These are phyloP conservation scores for Ciconia maguari DNA, from an alignment of 2,113 vertebrate species.

Conservation along the genomic window DNA sequence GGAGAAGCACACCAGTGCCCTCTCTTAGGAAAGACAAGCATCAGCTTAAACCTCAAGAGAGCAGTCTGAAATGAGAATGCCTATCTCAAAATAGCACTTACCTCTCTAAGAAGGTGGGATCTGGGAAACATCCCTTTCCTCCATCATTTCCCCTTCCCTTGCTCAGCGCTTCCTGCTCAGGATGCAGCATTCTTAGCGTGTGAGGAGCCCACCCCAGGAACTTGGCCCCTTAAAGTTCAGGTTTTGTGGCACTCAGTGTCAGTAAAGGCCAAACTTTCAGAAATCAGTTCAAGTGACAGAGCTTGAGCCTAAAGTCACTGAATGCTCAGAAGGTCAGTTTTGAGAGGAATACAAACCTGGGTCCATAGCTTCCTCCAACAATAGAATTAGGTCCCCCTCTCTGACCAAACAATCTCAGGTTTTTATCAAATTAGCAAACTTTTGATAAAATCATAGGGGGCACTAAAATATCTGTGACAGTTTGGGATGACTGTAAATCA, in stretches of 20 bases:
- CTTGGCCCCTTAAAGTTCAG: neutral
- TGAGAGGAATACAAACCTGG: neutral
- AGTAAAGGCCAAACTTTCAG: neutral
- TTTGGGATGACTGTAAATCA: neutral
- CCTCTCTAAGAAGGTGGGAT: neutral
- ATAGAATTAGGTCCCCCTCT: neutral
- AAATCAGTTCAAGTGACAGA: neutral
- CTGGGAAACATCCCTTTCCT: neutral
- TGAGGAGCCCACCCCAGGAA: neutral
- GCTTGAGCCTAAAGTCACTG: fast-evolving
- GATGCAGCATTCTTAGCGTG: neutral
- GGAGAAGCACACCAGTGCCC: neutral
- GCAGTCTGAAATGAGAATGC: neutral
- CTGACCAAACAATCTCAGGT: neutral
- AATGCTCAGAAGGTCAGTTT: neutral
- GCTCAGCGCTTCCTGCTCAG: neutral
- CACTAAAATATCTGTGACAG: neutral
- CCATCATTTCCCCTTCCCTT: neutral
- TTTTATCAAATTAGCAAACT: neutral
- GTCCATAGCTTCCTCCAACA: neutral
- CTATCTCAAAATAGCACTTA: neutral
- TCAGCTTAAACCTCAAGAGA: neutral
- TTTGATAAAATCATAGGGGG: neutral
- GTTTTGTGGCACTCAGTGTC: neutral
- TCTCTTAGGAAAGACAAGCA: neutral